Evolutionary conservation across 2,888 invertebrate genomes (phyloP).

Genomic region (Hypomecis atomaria): DNA sequence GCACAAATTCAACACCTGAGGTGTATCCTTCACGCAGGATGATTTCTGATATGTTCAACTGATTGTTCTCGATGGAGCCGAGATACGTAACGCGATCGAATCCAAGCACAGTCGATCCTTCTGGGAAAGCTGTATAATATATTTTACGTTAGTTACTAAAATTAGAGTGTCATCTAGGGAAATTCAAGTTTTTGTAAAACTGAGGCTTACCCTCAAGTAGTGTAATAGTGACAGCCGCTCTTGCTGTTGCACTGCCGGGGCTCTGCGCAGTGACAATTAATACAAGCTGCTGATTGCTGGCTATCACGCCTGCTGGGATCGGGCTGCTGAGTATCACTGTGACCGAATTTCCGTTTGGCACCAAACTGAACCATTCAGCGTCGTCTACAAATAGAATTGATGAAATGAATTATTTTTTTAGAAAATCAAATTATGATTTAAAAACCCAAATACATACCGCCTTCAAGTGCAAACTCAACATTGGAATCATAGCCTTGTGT

Average conservation of each 20-base stretch:
- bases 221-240: conserved; percentile 38
- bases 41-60: conserved; percentile 41
- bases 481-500: conserved; percentile 44
- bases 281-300: conserved; percentile 48
- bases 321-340: conserved; percentile 33
- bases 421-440: no score
- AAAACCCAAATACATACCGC: conserved; percentile 42
- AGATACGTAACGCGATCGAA: conserved; percentile 49
- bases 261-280: conserved; percentile 44
- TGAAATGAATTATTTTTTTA: no score
- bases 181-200: no score
- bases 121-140: conserved; percentile 31
- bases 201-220: conserved; percentile 31
- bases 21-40: conserved; percentile 48
- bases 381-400: neutral
- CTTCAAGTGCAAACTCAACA: conserved; percentile 49
- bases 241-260: conserved; percentile 29
- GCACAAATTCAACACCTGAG: conserved; percentile 42
- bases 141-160: neutral
- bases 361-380: no score
- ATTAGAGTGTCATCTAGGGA: no score
- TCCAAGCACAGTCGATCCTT: conserved; percentile 37
- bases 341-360: no score
- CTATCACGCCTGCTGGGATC: conserved; percentile 47
- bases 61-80: conserved; percentile 44